Evolutionary conservation across 2,113 vertebrate species (phyloP), one percentile per base, ranked within the genome.

Genomic region (Bubo scandiacus): DNA sequence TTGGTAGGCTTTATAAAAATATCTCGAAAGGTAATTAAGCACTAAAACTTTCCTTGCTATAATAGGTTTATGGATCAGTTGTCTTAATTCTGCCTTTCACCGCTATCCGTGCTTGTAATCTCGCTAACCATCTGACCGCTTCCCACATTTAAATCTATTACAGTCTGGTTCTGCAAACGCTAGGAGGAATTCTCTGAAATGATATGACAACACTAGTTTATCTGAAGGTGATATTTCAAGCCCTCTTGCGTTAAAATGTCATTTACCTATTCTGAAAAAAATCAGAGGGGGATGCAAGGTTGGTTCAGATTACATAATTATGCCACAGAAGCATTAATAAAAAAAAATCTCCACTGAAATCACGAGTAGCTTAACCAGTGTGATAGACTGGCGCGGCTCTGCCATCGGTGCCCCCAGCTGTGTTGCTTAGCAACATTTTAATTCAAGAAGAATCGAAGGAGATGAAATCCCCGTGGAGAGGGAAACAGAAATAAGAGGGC

Each of bases 351-450:
- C 82, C 91, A 16, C 61, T 80, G 87, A 96, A 96, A 96, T 97
- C 97, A 98, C 62, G 65, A 97, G 96, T 97, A 87, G 95, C 97
- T 98, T 98, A 98, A 98, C 96, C 98, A 96, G 95, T 97, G 98
- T 98, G 98, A 98, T 96, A 97, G 98, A 98, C 97, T 97, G 93
- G 97, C 71, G 94, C 96, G 25, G 96, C 95, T 97, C 97, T 98
- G 96, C 96, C 98, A 91, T 95, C 96, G 54, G 51, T 84, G 86
- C 98, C 98, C 98, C 98, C 98, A 98, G 98, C 98, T 98, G 98
- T 98, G 99, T 99, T 99, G 98, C 99, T 98, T 99, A 99, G 98
- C 98, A 99, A 99, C 99, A 98, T 98, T 98, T 98, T 98, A 99
- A 99, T 98, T 98, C 98, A 98, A 98, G 98, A 98, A 98, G 98